A percentile compares a stretch with the other conserved stretches of the same genome.
These are phyloP conservation scores for Equus przewalskii DNA, from an alignment of 2,113 vertebrate species.

Conservation along the genomic window DNA sequence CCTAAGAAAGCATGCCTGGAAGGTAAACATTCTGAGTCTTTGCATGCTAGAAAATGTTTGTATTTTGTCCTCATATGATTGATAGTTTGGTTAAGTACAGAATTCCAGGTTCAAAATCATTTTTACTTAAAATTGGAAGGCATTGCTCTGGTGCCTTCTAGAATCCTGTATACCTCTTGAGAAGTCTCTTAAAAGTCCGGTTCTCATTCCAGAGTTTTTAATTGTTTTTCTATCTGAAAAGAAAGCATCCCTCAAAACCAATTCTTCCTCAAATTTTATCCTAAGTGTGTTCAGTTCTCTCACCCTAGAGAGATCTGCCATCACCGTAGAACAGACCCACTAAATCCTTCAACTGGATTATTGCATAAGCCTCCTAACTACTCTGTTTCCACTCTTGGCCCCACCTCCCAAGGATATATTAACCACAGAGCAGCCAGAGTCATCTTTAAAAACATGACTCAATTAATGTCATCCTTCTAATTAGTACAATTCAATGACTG, in stretches of 20 bases:
- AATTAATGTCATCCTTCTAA: not conserved
- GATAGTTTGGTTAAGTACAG: not conserved
- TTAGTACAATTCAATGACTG: not conserved
- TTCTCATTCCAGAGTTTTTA: not conserved
- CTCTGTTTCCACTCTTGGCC: not conserved
- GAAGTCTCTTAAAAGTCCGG: not conserved
- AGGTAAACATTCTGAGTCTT: conserved; percentile 2
- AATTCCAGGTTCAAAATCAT: conserved; percentile 48
- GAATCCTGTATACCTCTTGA: not conserved
- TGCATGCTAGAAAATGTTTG: not conserved
- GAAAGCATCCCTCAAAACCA: not conserved
- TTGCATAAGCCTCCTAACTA: not conserved
- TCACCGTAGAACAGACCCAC: not conserved
- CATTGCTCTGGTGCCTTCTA: conserved; percentile 27
- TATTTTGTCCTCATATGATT: conserved; percentile 4
- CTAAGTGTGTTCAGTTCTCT: not conserved
- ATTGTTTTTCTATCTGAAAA: not conserved
- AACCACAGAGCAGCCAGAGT: not conserved
- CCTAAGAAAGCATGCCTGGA: conserved; percentile 7
- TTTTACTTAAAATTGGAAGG: conserved; percentile 44
- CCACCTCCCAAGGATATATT: not conserved
- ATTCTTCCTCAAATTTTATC: not conserved
- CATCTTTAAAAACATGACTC: not conserved
- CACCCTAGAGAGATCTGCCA: not conserved
- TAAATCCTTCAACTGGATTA: not conserved